Evolutionary conservation across 2,888 invertebrate genomes (phyloP), one percentile per base, ranked within the genome.

Genomic region (Neuroscelio doddi): DNA sequence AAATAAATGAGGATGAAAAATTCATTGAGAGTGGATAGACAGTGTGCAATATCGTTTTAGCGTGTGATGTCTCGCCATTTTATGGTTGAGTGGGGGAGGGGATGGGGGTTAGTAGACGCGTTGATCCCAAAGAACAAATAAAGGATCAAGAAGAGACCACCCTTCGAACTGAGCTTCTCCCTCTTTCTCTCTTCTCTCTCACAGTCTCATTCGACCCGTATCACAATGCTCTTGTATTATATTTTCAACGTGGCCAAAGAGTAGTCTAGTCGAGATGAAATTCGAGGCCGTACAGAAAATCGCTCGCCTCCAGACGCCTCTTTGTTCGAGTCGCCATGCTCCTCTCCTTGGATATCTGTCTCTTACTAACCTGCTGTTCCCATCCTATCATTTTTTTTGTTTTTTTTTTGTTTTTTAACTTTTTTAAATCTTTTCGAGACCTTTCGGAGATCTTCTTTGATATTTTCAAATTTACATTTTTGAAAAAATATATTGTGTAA

Each of bases 181-280:
- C 57, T 50, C 29, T n/a, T n/a, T n/a, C n/a, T n/a, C n/a, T n/a
- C n/a, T n/a, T n/a, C n/a, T n/a, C n/a, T n/a, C n/a, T n/a, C n/a
- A n/a, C 44, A 14, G 3, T 14, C 56, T 52, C 26, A 39, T 53
- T 26, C 42, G 55, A 45, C 63, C 50, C 56, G 39, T 15, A 49
- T 63, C 57, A 62, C 52, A 58, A 62, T 68, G 42, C 65, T 65
- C 69, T 63, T 59, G 55, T 64, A n/a, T n/a, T n/a, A n/a, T n/a
- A 69, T 66, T 59, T 64, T 59, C 53, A 44, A 45, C 47, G 46
- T 39, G 29, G 29, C 34, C 55, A 26, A 27, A 44, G 32, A 42
- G 57, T 63, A 44, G 57, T 59, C 62, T 56, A 50, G 63, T 42
- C 44, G 4, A 45, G 57, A 63, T 66, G 69, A 69, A 69, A 69